Evolutionary conservation across 1,140 invertebrate genomes (phyloP), one percentile per base, ranked within the genome.

Genomic region (Trichomalopsis sarcophagae): DNA sequence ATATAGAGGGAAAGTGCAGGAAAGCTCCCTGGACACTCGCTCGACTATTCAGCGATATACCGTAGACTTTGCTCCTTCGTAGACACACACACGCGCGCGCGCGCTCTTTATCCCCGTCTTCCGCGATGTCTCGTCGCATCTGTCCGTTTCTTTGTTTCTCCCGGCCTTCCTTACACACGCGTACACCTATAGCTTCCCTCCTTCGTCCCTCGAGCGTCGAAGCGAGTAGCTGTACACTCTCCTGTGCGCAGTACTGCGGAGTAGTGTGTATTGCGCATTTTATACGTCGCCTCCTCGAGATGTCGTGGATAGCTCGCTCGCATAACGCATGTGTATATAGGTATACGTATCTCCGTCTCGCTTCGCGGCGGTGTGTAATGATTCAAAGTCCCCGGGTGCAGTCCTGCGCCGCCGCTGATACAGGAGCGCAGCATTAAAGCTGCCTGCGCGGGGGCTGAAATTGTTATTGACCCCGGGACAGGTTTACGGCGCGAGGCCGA

Each of bases 401-500:
- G 40, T 44, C 40, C 40, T 44, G 0, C 7, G 9, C 5, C 40
- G 2, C 5, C 5, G 40, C 9, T 33, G 4, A 4, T 33, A 33
- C 4, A 33, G 33, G 33, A 33, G 33, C n/a, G 27, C 33, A 36
- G 40, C 75, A 77, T 77, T 77, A 77, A 33, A 30, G 30, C 13
- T 7, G 9, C 74, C 4, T n/a, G 17, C 50, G 66, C 27, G 11
- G 21, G 47, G 36, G 30, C 14, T 44, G 55, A 36, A 50, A 77
- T 30, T 77, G 75, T 50, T 77, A 77, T 77, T 77, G 40, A 77
- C 21, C 75, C 75, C 44, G 75, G 27, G 75, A 44, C 44, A 50
- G 36, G 40, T 77, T 77, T 77, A 77, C 44, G 36, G 30, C 40
- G 7, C 40, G n/a, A 23, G 21, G 6, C 9, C 44, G 44, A 50